A percentile compares a stretch with the other conserved stretches of the same genome.
phyloP scores from a whole-genome alignment of 2,888 invertebrate species.

The Helicoverpa assulta region DNA sequence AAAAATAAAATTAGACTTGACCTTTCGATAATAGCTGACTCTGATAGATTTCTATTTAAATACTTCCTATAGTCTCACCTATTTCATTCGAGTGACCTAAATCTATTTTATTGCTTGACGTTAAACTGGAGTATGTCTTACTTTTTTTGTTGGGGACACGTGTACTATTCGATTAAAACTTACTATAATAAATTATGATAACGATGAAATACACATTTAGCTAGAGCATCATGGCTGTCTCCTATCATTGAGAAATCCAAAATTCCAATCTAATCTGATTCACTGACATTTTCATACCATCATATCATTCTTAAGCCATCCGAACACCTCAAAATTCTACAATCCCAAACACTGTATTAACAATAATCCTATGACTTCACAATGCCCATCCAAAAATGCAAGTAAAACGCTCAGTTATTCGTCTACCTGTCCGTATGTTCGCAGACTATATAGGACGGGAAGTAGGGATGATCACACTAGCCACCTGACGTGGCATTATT shows the following conservation, averaged over 20 bases:
- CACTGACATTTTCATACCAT: not conserved
- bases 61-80: slow-evolving; percentile 22
- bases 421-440: slow-evolving; percentile 39
- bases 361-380: not conserved
- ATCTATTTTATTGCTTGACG: slow-evolving; percentile 10
- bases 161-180: no score
- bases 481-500: slow-evolving; percentile 51
- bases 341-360: not conserved
- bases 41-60: slow-evolving; percentile 24
- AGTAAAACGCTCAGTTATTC: slow-evolving; percentile 18
- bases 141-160: slow-evolving; percentile 3
- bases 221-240: not conserved
- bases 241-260: not conserved
- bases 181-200: no score
- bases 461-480: slow-evolving; percentile 44
- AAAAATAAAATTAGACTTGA: slow-evolving; percentile 23
- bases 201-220: no score
- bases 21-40: slow-evolving; percentile 20
- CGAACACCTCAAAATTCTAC: not conserved
- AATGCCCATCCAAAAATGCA: slow-evolving; percentile 8
- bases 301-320: no score
- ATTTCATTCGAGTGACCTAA: slow-evolving; percentile 19
- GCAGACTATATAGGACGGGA: slow-evolving; percentile 36
- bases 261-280: not conserved
- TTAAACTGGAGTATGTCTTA: not conserved